Conservation (phyloP, 2,888 invertebrate species). For the Lasioglossum lativentre region DNA sequence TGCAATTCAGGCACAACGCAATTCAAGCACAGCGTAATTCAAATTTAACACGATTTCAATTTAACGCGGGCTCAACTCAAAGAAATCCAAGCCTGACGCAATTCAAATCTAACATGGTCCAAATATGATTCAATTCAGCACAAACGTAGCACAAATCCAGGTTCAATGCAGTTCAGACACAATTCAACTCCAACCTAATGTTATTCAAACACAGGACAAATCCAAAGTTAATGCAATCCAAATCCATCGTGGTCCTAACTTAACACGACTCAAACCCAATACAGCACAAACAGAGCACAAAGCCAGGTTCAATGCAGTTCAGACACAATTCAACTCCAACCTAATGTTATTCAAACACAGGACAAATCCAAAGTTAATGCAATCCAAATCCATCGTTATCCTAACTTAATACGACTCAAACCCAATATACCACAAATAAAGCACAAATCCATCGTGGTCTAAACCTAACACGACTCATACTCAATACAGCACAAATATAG, state of each 20-base stretch:
- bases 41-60: not conserved
- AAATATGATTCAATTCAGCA: too few species aligned
- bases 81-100: too few species aligned
- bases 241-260: not conserved
- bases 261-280: not conserved
- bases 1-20: not conserved
- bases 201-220: not conserved
- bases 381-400: not conserved
- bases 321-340: not conserved
- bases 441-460: too few species aligned
- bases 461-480: too few species aligned
- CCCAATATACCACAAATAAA: too few species aligned
- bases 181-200: not conserved
- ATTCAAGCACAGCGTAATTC: not conserved
- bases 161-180: too few species aligned
- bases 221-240: not conserved
- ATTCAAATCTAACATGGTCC: too few species aligned
- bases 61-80: not conserved
- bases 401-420: too few species aligned
- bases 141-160: too few species aligned
- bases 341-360: too few species aligned
- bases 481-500: too few species aligned
- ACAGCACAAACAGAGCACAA: not conserved
- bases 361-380: not conserved
- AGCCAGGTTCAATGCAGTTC: not conserved